Evolutionary conservation across 2,113 vertebrate species (phyloP).

Genomic region (Sciurus niger): DNA sequence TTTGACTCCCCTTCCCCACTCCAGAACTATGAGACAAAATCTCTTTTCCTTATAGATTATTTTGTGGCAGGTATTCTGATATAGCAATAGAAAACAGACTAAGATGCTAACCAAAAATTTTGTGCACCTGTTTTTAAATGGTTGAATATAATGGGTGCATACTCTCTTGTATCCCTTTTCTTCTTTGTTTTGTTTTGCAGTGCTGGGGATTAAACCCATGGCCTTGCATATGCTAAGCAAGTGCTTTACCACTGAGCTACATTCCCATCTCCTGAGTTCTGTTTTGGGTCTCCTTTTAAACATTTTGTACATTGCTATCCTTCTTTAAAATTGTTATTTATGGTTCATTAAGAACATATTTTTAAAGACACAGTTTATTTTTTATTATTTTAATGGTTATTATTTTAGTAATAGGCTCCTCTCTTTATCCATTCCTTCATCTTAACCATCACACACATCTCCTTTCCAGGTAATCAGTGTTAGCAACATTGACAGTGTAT

Average conservation of each 20-base stretch:
- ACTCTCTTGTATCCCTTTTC: conserved; percentile 19
- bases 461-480: not conserved
- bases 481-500: conserved; percentile 21
- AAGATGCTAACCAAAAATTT: not conserved
- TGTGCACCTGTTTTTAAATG: not conserved
- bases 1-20: not conserved
- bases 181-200: not conserved
- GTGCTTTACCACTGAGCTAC: not conserved
- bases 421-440: not conserved
- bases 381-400: not conserved
- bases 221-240: not conserved
- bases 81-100: not conserved
- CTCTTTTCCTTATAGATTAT: too few relatives aligned
- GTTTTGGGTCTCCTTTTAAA: conserved; percentile 38
- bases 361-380: not conserved
- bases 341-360: not conserved
- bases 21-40: not conserved
- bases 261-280: not conserved
- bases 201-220: not conserved
- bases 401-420: conserved; percentile 50
- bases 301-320: not conserved
- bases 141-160: not conserved
- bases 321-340: conserved; percentile 9
- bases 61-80: not conserved
- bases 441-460: not conserved